A percentile compares a stretch with the other conserved stretches of the same genome.
These are phyloP conservation scores for Hyperopisus bebe DNA, from an alignment of 2,113 vertebrate species.

Conservation along the genomic window DNA sequence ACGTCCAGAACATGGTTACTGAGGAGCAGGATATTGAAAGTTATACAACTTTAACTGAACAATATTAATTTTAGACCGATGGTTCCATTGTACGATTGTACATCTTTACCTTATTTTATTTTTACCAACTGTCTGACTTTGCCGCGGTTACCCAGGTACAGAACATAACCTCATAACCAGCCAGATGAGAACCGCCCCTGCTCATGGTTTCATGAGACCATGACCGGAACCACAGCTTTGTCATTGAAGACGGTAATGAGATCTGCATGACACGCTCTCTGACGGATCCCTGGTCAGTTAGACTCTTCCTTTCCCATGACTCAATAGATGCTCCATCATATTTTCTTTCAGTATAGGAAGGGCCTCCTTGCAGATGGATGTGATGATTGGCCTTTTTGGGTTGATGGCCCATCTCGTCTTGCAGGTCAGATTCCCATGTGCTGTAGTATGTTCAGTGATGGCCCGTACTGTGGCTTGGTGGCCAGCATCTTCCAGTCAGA, in stretches of 20 bases:
- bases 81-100: background rate
- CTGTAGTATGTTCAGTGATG: background rate
- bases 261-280: background rate
- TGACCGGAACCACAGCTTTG: background rate
- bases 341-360: background rate
- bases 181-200: background rate
- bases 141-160: background rate
- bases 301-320: background rate
- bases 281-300: background rate
- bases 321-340: background rate
- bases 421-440: background rate
- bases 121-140: background rate
- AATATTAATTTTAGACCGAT: background rate
- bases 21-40: background rate
- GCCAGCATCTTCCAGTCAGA: background rate
- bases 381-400: background rate
- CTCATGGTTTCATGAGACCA: background rate
- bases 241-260: background rate
- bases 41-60: background rate
- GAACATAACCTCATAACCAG: background rate
- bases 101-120: background rate
- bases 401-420: background rate
- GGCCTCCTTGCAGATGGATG: background rate
- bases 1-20: background rate
- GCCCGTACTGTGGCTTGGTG: background rate